Conservation (phyloP, 2,888 invertebrate species). For the Hirtodrosophila alboralis region DNA sequence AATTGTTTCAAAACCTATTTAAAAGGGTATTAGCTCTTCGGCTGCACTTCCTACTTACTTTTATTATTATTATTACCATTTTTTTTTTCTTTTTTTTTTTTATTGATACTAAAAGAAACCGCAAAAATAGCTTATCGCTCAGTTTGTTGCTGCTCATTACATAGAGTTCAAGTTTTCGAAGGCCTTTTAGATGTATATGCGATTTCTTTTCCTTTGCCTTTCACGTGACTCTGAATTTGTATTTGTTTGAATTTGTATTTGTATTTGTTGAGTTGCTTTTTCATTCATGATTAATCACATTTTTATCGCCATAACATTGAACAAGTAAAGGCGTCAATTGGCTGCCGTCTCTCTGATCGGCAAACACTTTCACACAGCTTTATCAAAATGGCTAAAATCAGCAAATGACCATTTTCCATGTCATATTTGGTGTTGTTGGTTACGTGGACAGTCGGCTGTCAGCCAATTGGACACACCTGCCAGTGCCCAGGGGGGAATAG, state of each 20-base stretch:
- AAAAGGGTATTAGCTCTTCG: too few relatives aligned
- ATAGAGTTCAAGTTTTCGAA: constrained; percentile 29
- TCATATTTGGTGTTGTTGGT: constrained; percentile 27
- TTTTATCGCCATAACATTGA: constrained; percentile 63
- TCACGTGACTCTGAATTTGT: constrained; percentile 51
- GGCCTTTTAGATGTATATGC: constrained; percentile 28
- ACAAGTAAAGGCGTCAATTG: constrained; percentile 68
- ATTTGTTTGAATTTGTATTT: background rate
- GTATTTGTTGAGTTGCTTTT: constrained; percentile 26
- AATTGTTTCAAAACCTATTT: too few relatives aligned
- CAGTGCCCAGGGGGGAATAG: background rate
- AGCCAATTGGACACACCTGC: constrained; percentile 30
- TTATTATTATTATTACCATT: constrained; percentile 1
- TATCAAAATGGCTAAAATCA: constrained; percentile 51
- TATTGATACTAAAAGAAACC: constrained; percentile 32
- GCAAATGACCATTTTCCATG: constrained; percentile 60
- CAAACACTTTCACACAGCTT: constrained; percentile 64
- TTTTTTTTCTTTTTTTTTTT: background rate
- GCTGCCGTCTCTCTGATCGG: constrained; percentile 50
- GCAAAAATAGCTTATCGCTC: constrained; percentile 45
- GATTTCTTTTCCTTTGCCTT: constrained; percentile 60
- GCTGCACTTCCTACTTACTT: too few relatives aligned
- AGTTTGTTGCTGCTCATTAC: constrained; percentile 23
- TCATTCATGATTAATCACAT: constrained; percentile 66
- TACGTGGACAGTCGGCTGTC: constrained; percentile 23